phyloP scores from a whole-genome alignment of 92 coral and sea anemone genomes.

The Parazoanthus swiftii region DNA sequence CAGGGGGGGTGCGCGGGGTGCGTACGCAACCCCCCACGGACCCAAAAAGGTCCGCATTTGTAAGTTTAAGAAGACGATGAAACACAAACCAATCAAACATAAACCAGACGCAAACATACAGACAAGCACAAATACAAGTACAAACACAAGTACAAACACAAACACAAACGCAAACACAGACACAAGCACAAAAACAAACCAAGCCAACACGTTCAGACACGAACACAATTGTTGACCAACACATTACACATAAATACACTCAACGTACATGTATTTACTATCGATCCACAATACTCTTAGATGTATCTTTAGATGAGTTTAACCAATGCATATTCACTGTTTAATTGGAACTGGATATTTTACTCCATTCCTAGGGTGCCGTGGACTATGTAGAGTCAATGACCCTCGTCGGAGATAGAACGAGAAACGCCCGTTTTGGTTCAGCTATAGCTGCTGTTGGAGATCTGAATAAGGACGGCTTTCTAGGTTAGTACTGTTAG shows the following conservation, averaged over 20 bases:
- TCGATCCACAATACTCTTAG: not conserved
- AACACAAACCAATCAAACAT: too few relatives aligned
- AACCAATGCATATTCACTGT: not conserved
- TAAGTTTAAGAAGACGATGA: too few relatives aligned
- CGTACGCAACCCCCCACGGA: too few relatives aligned
- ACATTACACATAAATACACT: not conserved
- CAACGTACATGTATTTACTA: too few relatives aligned
- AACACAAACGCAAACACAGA: too few relatives aligned
- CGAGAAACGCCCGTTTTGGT: slow-evolving; percentile 76
- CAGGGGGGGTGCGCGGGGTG: too few relatives aligned
- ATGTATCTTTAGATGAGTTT: not conserved
- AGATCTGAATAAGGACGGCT: slow-evolving; percentile 81
- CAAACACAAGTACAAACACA: not conserved
- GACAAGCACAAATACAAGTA: too few relatives aligned
- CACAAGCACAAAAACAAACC: not conserved
- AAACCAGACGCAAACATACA: too few relatives aligned
- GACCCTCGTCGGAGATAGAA: slow-evolving; percentile 67
- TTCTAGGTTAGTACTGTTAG: slow-evolving; percentile 57
- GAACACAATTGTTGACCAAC: not conserved
- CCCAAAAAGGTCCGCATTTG: too few relatives aligned
- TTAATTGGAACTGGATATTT: not conserved
- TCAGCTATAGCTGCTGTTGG: slow-evolving; percentile 79
- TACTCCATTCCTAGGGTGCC: slow-evolving; percentile 59
- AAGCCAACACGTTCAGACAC: not conserved
- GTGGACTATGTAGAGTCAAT: slow-evolving; percentile 50